Base-by-base conservation (phyloP, 2,113 vertebrate genomes). In the Atlantisia rogersi region DNA sequence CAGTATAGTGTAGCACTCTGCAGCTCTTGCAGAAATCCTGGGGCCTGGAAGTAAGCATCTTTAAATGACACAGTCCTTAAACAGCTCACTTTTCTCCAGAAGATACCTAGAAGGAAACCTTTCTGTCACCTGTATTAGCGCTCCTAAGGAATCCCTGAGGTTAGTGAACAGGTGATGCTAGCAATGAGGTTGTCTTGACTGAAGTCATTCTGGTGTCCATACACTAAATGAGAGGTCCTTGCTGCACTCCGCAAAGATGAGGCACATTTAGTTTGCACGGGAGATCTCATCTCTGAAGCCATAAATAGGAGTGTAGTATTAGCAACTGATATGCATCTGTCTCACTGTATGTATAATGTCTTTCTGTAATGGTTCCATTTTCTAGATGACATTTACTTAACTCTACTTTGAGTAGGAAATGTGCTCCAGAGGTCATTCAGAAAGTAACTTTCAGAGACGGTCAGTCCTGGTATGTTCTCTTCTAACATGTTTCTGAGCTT, bases 321-420 rank as follows among this genome's bases (percentile, higher is more conserved):
- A 94, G 50, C 52, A 78, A 21, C 37, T 55, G 62, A 40, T 81
- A 50, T 16, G 31, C 52, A 50, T 63, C 80, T 75, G 50, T 88
- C 74, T 53, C 58, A n/a, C 55, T 73, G 15, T 59, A 5, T 58
- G 15, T 90, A 22, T 65, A 37, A 94, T 82, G 39, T 22, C 53
- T 71, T 68, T 53, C 58, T 92, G 58, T 85, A 82, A 89, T 77
- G 75, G 73, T 56, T 81, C 82, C 19, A 70, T 93, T 92, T 95
- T 71, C 79, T 92, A 52, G 50, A 83, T 90, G 75, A 46, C 68
- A 56, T 77, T 55, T 86, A 81, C 68, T 90, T 80, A 87, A 55
- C 52, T 76, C 52, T 82, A 8, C 44, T 92, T 70, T 70, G 42
- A 82, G 71, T 32, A 83, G 59, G n/a, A 92, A 58, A 71, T 15